Percentiles rank a stretch among this genome's conserved stretches.
Evolutionary conservation across 2,113 vertebrate genomes (phyloP).

Genomic region (Strigops habroptila): DNA sequence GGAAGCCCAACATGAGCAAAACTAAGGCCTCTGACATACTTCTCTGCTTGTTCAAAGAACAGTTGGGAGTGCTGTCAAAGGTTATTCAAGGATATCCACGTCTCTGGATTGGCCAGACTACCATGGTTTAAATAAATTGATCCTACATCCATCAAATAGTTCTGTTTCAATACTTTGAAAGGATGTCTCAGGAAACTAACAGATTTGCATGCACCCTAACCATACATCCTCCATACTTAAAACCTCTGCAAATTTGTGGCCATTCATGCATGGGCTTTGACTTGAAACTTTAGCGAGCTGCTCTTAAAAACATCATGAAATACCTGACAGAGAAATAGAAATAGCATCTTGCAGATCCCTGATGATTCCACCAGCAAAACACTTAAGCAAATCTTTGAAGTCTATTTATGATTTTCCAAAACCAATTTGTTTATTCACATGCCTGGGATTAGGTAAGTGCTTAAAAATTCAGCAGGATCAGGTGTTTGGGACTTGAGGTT

Average conservation of each 20-base stretch:
- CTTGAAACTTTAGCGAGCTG: background rate
- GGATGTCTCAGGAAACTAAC: constrained; percentile 1
- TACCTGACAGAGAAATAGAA: background rate
- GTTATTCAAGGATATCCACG: constrained; percentile 35
- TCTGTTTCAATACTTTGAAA: background rate
- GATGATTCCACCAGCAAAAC: background rate
- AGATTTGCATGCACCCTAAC: constrained; percentile 11
- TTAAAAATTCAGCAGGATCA: background rate
- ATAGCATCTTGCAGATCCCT: background rate
- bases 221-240: constrained; percentile 7
- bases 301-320: constrained; percentile 36
- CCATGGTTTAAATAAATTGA: constrained; percentile 25
- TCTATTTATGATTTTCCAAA: background rate
- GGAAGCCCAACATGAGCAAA: background rate
- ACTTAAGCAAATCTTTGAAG: background rate
- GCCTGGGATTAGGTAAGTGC: background rate
- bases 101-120: background rate
- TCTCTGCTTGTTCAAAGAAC: constrained; percentile 41
- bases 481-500: background rate
- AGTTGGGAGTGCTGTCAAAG: constrained; percentile 27
- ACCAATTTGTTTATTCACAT: background rate
- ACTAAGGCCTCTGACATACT: constrained; percentile 9
- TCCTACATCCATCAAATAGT: background rate
- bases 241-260: constrained; percentile 39
- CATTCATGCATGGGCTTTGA: background rate